Base-by-base conservation (phyloP, 2,888 invertebrate genomes). In the Heteromurus nitidus region DNA sequence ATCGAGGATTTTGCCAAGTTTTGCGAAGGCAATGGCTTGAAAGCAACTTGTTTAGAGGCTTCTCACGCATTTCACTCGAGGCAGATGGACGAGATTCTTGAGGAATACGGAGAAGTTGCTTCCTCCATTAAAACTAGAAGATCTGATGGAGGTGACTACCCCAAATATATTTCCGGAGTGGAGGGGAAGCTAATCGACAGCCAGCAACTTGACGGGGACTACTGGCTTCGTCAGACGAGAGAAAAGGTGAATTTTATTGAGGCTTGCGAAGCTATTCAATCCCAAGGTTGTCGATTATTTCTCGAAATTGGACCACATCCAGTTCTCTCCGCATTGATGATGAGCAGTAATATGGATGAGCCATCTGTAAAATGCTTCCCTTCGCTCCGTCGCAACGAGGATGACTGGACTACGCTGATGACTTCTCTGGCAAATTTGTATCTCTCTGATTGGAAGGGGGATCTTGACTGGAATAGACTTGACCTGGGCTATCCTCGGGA, bases 1-100 rank as follows among this genome's bases (percentile, higher is more conserved):
- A 50, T 83, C 13, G 5, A 50, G 3, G 11, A 65, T 3, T 80
- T 85, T 74, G 28, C 36, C 0, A 22, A 50, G 16, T 60, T 76
- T 24, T 82, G 82, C 47, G 69, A 7, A 0, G 30, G 69, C 2
- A 3, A 28, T 1, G 28, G 22, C n/a, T 31, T 67, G 16, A 83
- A 80, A 31, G 47, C 70, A 0, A 73, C 73, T 16, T 30, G 64
- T 28, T 30, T 85, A 9, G 67, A 60, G 16, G 65, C 85, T 2
- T 80, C 76, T 9, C 83, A 83, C 50, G 83, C 83, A 0, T 85
- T 83, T 60, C 85, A 85, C 28, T 85, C 85, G 0, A n/a, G 82
- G 11, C 74, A 75, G 9, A 85, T 83, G 83, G 82, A 85, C 16
- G 60, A 65, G 1, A 82, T 85, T 47, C 55, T 85, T 11, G 65